Percentiles rank a stretch among this genome's conserved stretches.
Conservation (phyloP, 2,888 invertebrate species). For the Athalia rosae region DNA sequence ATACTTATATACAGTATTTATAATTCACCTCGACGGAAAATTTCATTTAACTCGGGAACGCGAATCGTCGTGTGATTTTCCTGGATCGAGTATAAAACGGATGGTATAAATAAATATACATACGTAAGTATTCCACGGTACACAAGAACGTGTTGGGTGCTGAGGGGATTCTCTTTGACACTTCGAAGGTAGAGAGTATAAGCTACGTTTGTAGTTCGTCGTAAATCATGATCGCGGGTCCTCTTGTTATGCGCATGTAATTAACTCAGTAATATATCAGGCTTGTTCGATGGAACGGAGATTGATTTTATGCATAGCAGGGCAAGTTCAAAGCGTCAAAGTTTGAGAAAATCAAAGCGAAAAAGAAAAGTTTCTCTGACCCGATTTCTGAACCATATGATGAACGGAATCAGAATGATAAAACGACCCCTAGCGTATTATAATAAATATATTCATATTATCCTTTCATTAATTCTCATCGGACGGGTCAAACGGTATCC, state of each 20-base stretch:
- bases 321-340: conserved; percentile 5
- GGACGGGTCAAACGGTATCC: conserved; percentile 38
- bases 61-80: no score
- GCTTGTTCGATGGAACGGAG: conserved; percentile 17
- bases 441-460: background rate
- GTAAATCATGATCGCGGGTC: background rate
- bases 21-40: no score
- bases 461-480: conserved; percentile 28
- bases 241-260: conserved; percentile 39
- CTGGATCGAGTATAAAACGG: no score
- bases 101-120: no score
- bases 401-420: background rate
- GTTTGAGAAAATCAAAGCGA: background rate
- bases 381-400: background rate
- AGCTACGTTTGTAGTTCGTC: conserved; percentile 20
- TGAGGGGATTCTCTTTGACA: conserved; percentile 26
- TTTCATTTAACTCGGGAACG: no score
- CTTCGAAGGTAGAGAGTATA: background rate
- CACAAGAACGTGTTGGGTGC: background rate
- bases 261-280: conserved; percentile 12
- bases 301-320: conserved; percentile 33
- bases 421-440: background rate
- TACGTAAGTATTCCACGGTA: no score
- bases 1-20: no score
- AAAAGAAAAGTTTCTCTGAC: background rate